Evolutionary conservation across 2,113 vertebrate genomes (phyloP), one percentile per base, ranked within the genome.

Genomic region (Agapornis roseicollis): DNA sequence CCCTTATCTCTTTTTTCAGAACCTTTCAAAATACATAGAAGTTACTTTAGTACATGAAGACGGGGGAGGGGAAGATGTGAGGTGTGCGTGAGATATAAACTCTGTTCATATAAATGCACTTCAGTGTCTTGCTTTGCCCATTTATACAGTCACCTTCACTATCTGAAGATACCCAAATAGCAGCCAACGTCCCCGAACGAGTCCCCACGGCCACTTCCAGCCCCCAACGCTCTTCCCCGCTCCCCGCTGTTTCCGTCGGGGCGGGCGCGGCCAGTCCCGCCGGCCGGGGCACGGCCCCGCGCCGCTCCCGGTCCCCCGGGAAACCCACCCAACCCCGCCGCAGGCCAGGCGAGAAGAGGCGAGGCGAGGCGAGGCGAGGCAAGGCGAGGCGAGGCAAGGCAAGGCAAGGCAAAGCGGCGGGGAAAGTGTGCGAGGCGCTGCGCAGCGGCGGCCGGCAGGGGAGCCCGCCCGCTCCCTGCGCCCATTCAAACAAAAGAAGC

Each of bases 401-500:
- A 3, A 53, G 44, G 44, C 33, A 4, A 56, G 8, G 29, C 56
- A 13, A 16, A 52, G 82, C 46, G 23, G 52, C 29, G 22, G 55
- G 25, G 39, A 85, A 88, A 93, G 87, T 74, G 76, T 27, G n/a
- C 22, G 47, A 72, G 53, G 39, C 71, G 77, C 35, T 80, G 69
- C 27, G 39, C 94, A n/a, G 74, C 52, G 83, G 94, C 93, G 37
- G 90, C 97, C 98, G 96, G 96, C 96, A 97, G 97, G 97, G 98
- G 97, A 95, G 97, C 97, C 92, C 97, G 97, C 97, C 92, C 97
- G 95, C 95, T 92, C 94, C 93, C 96, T 53, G 78, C 87, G 77
- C 76, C 98, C 97, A 97, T 97, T 97, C 97, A 98, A 98, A 98
- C 97, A 98, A 98, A 98, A 97, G 98, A 96, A 97, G 96, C 85